Conservation (phyloP, 2,888 invertebrate species). For the Teleiodes luculella region DNA sequence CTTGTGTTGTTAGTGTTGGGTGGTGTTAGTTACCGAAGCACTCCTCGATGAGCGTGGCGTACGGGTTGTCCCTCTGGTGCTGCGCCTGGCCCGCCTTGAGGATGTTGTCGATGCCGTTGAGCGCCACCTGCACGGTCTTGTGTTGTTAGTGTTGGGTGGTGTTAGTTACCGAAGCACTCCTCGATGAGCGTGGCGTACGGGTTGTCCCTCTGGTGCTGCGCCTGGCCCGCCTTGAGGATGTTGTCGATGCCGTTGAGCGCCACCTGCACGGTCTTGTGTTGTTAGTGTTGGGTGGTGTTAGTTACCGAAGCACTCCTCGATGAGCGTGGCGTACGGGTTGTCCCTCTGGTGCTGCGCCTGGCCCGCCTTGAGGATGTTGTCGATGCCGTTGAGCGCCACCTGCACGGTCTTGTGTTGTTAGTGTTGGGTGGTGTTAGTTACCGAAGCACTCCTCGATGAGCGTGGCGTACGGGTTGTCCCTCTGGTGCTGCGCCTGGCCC, state of each 20-base stretch:
- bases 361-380: constrained; percentile 95
- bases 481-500: constrained; percentile 89
- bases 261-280: constrained; percentile 95
- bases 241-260: constrained; percentile 94
- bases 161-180: constrained; percentile 93
- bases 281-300: too few species aligned
- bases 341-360: constrained; percentile 88
- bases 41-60: background rate
- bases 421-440: constrained; percentile 63
- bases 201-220: constrained; percentile 88
- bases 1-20: too few species aligned
- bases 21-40: background rate
- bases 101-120: constrained; percentile 97
- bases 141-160: too few species aligned
- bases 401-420: background rate
- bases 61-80: constrained; percentile 84
- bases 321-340: constrained; percentile 93
- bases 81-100: constrained; percentile 93
- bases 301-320: constrained; percentile 96
- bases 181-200: constrained; percentile 94
- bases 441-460: constrained; percentile 97
- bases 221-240: constrained; percentile 94
- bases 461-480: constrained; percentile 93
- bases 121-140: constrained; percentile 97
- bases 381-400: constrained; percentile 87